These are phyloP conservation scores for Benthochromis sp. DNA, from an alignment of 2,113 vertebrate genomes.

Conservation along the genomic window DNA sequence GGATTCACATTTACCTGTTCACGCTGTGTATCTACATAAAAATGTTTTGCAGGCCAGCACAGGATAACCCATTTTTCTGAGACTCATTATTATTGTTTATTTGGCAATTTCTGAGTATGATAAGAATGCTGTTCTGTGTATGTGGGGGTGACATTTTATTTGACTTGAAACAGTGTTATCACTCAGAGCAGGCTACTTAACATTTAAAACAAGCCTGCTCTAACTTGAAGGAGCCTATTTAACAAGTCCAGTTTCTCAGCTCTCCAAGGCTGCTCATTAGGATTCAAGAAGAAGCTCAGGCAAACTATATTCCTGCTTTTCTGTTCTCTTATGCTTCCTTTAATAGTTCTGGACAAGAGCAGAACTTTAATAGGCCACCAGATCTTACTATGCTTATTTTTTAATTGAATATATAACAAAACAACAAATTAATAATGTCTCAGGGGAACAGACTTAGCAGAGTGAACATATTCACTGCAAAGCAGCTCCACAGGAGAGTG, in stretches of 20 bases:
- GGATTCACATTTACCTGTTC: neutral
- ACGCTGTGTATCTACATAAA: neutral
- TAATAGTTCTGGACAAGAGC: neutral
- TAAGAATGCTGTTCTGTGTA: neutral
- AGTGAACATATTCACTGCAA: neutral
- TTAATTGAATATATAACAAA: neutral
- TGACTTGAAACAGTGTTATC: neutral
- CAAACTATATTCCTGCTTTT: neutral
- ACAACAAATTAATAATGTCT: neutral
- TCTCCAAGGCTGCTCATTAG: conserved; percentile 31
- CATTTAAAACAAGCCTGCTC: neutral
- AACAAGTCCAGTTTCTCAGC: conserved; percentile 13
- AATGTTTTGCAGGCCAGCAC: neutral
- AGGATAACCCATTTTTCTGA: neutral
- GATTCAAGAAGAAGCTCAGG: conserved; percentile 34
- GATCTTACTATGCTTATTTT: neutral
- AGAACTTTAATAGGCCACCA: neutral
- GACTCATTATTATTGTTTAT: neutral
- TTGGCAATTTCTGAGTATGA: neutral
- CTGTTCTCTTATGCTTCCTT: neutral
- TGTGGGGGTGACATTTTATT: neutral
- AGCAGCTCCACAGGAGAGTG: neutral
- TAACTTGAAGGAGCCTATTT: neutral
- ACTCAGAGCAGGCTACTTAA: conserved; percentile 2
- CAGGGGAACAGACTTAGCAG: neutral